Conservation (phyloP, 2,888 invertebrate species). For the Tetheella fluctuosa region DNA sequence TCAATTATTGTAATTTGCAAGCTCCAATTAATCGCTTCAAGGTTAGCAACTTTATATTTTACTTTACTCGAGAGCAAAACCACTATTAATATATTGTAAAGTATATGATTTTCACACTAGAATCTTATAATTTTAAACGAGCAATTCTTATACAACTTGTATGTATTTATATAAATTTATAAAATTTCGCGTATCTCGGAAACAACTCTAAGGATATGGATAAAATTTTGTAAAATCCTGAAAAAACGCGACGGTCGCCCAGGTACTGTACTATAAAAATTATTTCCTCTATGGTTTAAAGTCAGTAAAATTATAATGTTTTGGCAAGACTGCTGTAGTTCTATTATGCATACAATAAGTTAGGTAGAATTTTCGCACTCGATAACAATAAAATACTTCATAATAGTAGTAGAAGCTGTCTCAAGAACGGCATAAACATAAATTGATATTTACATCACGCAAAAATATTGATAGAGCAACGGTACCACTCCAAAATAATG, state of each 20-base stretch:
- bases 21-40: not conserved
- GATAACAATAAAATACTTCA: not conserved
- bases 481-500: constrained; percentile 51
- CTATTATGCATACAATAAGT: not conserved
- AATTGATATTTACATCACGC: constrained; percentile 35
- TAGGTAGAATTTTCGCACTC: constrained; percentile 1
- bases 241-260: no score
- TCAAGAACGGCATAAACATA: constrained; percentile 13
- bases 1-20: not conserved
- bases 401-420: not conserved
- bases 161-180: no score
- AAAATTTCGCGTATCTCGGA: no score
- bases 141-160: no score
- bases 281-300: no score
- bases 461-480: constrained; percentile 49
- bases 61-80: not conserved
- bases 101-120: not conserved
- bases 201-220: no score
- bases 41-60: not conserved
- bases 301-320: not conserved
- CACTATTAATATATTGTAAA: not conserved
- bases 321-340: not conserved
- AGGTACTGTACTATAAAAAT: no score
- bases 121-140: no score
- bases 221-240: no score